These are phyloP conservation scores for Caenorhabditis sinica DNA, from an alignment of 2,888 invertebrate species.

Conservation along the genomic window DNA sequence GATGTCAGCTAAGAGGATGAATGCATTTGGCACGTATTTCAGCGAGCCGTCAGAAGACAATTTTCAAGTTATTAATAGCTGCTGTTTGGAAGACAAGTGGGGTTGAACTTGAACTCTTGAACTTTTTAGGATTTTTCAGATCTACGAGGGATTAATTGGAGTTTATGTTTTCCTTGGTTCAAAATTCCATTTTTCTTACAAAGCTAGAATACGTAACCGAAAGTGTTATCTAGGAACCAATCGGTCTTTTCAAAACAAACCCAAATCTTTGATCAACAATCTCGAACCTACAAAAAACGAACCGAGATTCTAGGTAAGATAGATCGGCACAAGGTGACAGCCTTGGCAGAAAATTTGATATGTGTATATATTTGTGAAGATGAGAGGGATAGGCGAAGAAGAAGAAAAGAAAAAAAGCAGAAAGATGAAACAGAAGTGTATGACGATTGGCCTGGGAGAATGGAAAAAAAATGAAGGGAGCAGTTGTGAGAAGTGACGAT, in stretches of 20 bases:
- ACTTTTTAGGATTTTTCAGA: neutral
- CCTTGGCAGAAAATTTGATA: slow-evolving; percentile 55
- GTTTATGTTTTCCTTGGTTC: neutral
- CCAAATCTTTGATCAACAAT: slow-evolving; percentile 4
- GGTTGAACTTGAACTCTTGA: neutral
- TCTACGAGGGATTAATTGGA: neutral
- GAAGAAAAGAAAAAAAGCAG: slow-evolving; percentile 27
- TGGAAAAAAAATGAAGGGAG: slow-evolving; percentile 24
- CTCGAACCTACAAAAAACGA: slow-evolving; percentile 19
- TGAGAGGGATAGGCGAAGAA: slow-evolving; percentile 19
- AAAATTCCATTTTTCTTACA: neutral
- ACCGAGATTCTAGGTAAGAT: slow-evolving; percentile 59
- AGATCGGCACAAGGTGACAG: slow-evolving; percentile 41
- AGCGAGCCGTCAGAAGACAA: slow-evolving; percentile 17
- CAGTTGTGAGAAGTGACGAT: slow-evolving; percentile 44
- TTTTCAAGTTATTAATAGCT: neutral
- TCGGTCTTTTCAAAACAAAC: slow-evolving; percentile 6
- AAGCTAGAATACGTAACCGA: neutral
- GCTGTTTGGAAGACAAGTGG: no score
- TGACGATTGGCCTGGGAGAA: slow-evolving; percentile 20
- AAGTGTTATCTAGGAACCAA: slow-evolving; percentile 13
- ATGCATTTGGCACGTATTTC: slow-evolving; percentile 49
- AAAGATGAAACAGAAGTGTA: slow-evolving; percentile 54
- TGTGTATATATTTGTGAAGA: slow-evolving; percentile 52
- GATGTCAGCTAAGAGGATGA: slow-evolving; percentile 20